Percentiles rank a stretch among this genome's conserved stretches.
phyloP scores from a whole-genome alignment of 2,888 invertebrate species.

The Phengaris arion region DNA sequence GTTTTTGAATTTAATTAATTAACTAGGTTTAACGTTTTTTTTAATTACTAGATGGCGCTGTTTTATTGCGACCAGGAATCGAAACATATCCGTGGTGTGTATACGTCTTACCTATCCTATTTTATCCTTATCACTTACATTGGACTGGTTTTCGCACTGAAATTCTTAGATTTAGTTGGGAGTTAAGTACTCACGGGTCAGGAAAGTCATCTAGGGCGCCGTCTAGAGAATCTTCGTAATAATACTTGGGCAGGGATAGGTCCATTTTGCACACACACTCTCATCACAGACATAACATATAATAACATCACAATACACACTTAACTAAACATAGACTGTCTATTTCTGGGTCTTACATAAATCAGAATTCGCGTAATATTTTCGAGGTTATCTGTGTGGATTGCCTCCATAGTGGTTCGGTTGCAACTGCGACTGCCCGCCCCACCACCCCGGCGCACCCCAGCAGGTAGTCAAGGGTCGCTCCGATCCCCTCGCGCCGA shows the following conservation, averaged over 20 bases:
- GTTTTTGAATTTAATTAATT: no score
- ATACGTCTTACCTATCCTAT: background rate
- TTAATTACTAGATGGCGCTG: background rate
- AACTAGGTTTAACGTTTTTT: background rate
- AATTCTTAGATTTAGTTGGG: background rate
- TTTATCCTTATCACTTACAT: background rate
- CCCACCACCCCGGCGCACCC: constrained; percentile 18
- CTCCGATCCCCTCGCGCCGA: background rate
- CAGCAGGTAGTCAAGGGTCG: constrained; percentile 24
- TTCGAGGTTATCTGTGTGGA: background rate
- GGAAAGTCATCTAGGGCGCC: constrained; percentile 23
- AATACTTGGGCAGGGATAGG: constrained; percentile 25
- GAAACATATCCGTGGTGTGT: no score
- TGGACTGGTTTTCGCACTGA: background rate
- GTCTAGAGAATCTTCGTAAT: constrained; percentile 25
- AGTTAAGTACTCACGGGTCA: constrained; percentile 1
- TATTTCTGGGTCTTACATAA: background rate
- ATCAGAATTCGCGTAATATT: background rate
- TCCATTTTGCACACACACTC: constrained; percentile 17
- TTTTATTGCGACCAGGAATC: background rate
- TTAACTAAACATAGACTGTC: constrained; percentile 5
- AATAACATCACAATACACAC: constrained; percentile 17
- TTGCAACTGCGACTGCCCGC: constrained; percentile 19
- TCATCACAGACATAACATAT: constrained; percentile 10
- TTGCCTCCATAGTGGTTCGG: constrained; percentile 11